Evolutionary conservation across 2,888 invertebrate species (phyloP), one percentile per base, ranked within the genome.

Genomic region (Drosophila lacicola): DNA sequence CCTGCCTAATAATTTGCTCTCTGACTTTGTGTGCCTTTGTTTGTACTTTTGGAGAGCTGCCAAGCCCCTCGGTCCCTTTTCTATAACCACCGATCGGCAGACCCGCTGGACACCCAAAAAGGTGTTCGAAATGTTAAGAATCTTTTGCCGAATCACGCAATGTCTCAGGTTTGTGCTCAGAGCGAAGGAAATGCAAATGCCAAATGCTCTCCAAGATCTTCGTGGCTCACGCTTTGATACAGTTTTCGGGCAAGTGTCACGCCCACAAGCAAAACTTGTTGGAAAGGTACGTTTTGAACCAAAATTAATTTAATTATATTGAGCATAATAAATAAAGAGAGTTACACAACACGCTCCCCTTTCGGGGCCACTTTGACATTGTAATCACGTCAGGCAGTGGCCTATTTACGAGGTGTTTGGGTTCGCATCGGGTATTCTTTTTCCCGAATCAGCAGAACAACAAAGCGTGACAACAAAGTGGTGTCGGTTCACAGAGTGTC

Each of bases 221-320:
- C 74, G 67, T 77, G 72, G 78, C 76, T 88, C 88, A 88, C 78
- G 88, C 72, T 71, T 78, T 51, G 82, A 80, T 78, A 70, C 75
- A 78, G 66, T 79, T 70, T 71, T 70, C 44, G 73, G 74, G 51
- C 66, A 63, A 67, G 45, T 66, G 77, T 51, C 82, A 54, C 82
- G 79, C 84, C 82, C 68, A 50, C 21, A 25, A 53, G 42, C 45
- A 49, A 25, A 41, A 33, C 42, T 39, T 34, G 44, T 29, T 56
- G 53, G 44, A 39, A 42, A 60, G 56, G 37, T 39, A 45, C 53
- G 46, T 55, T 64, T 53, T 63, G 57, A 55, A 41, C 63, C 42
- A 47, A 73, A 88, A 82, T 87, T 84, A 83, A 88, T 62, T 88
- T 88, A 82, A 85, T 85, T 82, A 88, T 77, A 70, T 88, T 74